Base-by-base conservation (phyloP, 1,140 invertebrate species). In the Macrobrachium nipponense region DNA sequence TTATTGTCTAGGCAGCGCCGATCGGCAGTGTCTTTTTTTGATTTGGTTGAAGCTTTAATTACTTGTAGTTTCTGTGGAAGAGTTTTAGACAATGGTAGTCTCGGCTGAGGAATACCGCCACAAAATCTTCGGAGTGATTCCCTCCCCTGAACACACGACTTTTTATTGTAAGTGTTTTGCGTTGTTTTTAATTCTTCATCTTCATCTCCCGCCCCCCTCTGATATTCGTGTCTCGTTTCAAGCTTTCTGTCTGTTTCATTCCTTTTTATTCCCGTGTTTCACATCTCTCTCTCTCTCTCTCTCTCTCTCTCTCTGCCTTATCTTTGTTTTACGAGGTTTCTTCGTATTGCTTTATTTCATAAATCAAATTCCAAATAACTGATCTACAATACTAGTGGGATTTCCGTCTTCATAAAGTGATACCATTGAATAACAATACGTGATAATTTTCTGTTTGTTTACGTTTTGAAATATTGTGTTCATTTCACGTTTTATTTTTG, bases 11-110 rank as follows among this genome's bases (percentile, higher is more conserved):
- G 51, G 51, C 51, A 51, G 51, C 51, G 51, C 51, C 12, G 8
- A 51, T 51, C 68, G 15, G 68, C 61, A 66, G 27, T 70, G 51
- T 62, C 12, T 68, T 43, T 62, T 58, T 44, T 77, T 86, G 77
- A 79, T 85, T 86, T 86, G 83, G 84, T 86, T 80, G 66, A 86
- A 86, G 84, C 84, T 86, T 86, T 86, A 86, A 86, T 86, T 86
- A 86, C 76, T 77, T 77, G 61, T 83, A 83, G 80, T 18, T 18
- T 62, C 75, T 36, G 23, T 66, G 43, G 64, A 72, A 58, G 44
- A 23, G 60, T 75, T 62, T 23, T 70, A 70, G 68, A 66, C 72
- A 5, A 86, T 86, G 84, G 77, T 86, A 80, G 84, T 80, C 44
- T 86, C 84, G 18, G 78, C 84, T 60, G 84, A 86, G 72, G 84